A percentile compares a stretch with the other conserved stretches of the same genome.
Evolutionary conservation across 2,888 invertebrate genomes (phyloP).

Genomic region (Parnassius apollo): DNA sequence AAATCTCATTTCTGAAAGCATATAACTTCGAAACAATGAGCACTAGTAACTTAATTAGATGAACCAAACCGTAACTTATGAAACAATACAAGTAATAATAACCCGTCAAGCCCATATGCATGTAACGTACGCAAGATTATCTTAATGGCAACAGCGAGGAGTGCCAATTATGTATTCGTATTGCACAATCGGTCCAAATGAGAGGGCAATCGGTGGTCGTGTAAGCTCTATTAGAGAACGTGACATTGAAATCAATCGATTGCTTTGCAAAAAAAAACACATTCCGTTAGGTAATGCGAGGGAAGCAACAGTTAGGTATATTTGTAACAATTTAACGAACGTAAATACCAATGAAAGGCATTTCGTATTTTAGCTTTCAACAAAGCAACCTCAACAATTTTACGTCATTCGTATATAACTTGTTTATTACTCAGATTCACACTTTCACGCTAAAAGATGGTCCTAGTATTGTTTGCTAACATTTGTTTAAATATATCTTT

Average conservation of each 20-base stretch:
- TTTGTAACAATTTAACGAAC: too few species aligned
- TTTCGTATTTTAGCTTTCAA: too few species aligned
- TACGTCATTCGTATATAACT: too few species aligned
- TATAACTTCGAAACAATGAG: constrained; percentile 13
- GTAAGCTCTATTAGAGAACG: constrained; percentile 58
- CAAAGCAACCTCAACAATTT: too few species aligned
- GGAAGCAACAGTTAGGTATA: too few species aligned
- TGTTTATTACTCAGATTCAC: too few species aligned
- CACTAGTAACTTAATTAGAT: constrained; percentile 7
- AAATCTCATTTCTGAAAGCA: constrained; percentile 5
- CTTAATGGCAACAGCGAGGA: constrained; percentile 37
- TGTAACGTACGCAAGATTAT: constrained; percentile 48
- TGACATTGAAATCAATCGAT: constrained; percentile 61
- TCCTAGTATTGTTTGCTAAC: too few species aligned
- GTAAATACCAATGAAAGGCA: too few species aligned
- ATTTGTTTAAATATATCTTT: too few species aligned
- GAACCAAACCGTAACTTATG: constrained; percentile 14
- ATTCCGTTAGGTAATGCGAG: too few species aligned
- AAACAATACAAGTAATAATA: constrained; percentile 20
- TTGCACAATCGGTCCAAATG: constrained; percentile 74
- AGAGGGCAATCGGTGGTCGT: constrained; percentile 70
- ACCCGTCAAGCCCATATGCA: constrained; percentile 42
- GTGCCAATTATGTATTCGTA: constrained; percentile 74
- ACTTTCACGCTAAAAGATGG: too few species aligned
- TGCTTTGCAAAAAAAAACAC: constrained; percentile 39